phyloP scores from a whole-genome alignment of 2,797 vertebrate genomes.

The Craterocephalus amniculus region DNA sequence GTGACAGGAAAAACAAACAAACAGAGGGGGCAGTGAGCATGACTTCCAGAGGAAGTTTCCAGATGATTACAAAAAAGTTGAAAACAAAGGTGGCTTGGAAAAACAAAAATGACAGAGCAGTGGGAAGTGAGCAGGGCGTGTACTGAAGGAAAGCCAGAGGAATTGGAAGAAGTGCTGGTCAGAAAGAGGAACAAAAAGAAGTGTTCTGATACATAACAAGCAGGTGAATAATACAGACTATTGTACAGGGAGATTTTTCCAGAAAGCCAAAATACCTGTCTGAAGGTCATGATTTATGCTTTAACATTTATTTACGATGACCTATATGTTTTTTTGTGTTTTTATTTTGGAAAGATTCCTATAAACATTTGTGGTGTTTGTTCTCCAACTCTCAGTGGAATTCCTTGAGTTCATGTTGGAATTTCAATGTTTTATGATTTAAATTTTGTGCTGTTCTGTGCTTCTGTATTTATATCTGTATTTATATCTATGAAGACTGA shows the following conservation, averaged over 20 bases:
- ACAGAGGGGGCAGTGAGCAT: slow-evolving; percentile 7
- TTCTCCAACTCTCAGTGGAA: too few species aligned
- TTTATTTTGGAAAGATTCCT: too few species aligned
- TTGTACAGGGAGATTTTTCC: neutral
- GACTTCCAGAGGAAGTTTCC: slow-evolving; percentile 19
- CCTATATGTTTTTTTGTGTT: too few species aligned
- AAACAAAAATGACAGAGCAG: slow-evolving; percentile 56
- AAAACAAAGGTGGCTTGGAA: slow-evolving; percentile 52
- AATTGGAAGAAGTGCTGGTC: slow-evolving; percentile 64
- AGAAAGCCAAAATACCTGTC: slow-evolving; percentile 2
- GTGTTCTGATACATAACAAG: slow-evolving; percentile 36
- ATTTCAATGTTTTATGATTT: too few species aligned
- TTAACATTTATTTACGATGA: neutral
- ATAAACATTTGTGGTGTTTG: too few species aligned
- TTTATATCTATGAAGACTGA: too few species aligned
- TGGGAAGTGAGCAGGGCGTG: slow-evolving; percentile 43
- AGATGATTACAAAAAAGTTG: slow-evolving; percentile 37
- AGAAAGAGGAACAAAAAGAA: slow-evolving; percentile 35
- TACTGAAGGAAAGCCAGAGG: slow-evolving; percentile 38
- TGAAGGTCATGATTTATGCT: neutral
- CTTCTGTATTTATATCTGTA: too few species aligned
- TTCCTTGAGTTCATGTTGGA: too few species aligned
- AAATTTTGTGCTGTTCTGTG: too few species aligned
- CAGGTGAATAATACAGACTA: slow-evolving; percentile 10
- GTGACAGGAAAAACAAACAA: neutral